Conservation (phyloP, 1,140 invertebrate species). For the Ladona fulva region DNA sequence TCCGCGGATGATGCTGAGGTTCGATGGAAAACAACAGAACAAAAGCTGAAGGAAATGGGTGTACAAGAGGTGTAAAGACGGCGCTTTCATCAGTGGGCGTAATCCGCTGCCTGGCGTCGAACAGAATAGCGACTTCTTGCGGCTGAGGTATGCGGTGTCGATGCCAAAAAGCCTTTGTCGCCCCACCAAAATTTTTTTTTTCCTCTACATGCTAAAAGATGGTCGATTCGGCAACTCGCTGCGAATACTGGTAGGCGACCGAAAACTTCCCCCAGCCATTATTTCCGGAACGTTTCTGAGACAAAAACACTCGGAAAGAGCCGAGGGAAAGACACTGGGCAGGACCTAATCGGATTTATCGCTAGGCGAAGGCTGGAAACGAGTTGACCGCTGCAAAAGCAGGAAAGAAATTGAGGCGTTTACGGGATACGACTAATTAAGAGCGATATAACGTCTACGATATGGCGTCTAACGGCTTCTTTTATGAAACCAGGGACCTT, state of each 20-base stretch:
- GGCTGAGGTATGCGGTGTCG: background rate
- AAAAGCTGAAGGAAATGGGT: too few relatives aligned
- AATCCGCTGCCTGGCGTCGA: background rate
- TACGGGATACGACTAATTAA: too few relatives aligned
- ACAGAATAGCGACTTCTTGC: background rate
- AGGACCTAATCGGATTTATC: background rate
- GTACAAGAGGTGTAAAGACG: background rate
- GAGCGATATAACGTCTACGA: too few relatives aligned
- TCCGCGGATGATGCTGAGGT: too few relatives aligned
- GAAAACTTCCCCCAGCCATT: background rate
- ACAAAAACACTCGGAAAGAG: background rate
- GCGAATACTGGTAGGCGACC: background rate
- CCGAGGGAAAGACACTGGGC: background rate
- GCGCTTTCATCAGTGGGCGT: background rate
- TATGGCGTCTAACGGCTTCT: too few relatives aligned
- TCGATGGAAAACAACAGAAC: too few relatives aligned
- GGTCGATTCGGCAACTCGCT: background rate
- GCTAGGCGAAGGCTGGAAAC: background rate
- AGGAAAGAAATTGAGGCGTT: too few relatives aligned
- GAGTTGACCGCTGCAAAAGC: too few relatives aligned
- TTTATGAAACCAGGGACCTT: too few relatives aligned
- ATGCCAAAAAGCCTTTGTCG: background rate
- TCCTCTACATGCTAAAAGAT: background rate
- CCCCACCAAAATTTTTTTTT: background rate
- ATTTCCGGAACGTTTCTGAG: background rate